Evolutionary conservation across 2,113 vertebrate genomes (phyloP).

Genomic region (Ceyx margarethae): DNA sequence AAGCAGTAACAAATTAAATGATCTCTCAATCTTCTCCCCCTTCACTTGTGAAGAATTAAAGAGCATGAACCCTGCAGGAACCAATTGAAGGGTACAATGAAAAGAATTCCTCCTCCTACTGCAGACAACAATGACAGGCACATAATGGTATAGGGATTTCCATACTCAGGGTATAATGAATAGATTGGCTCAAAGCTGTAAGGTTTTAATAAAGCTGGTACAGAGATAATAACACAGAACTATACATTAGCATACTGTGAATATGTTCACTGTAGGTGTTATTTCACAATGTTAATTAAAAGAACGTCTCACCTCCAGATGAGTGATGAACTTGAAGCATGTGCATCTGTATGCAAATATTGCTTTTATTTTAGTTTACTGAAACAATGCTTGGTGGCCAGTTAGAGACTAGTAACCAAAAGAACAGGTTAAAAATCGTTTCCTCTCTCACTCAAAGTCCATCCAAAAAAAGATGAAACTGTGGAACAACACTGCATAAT

Average conservation of each 20-base stretch:
- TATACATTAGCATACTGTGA: not conserved
- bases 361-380: not conserved
- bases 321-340: not conserved
- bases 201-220: constrained; percentile 15
- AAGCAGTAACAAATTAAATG: not conserved
- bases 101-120: constrained; percentile 9
- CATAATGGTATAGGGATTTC: not conserved
- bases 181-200: not conserved
- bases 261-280: not conserved
- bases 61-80: not conserved
- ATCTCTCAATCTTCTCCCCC: not conserved
- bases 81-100: not conserved
- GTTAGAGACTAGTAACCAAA: not conserved
- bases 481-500: not conserved
- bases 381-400: not conserved
- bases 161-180: not conserved
- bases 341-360: not conserved
- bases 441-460: not conserved
- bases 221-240: not conserved
- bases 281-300: not conserved
- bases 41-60: not conserved
- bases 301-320: not conserved
- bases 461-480: not conserved
- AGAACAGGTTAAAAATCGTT: not conserved
- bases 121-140: constrained; percentile 12